Conservation (phyloP, 2,797 vertebrate species). For the Pterois miles region DNA sequence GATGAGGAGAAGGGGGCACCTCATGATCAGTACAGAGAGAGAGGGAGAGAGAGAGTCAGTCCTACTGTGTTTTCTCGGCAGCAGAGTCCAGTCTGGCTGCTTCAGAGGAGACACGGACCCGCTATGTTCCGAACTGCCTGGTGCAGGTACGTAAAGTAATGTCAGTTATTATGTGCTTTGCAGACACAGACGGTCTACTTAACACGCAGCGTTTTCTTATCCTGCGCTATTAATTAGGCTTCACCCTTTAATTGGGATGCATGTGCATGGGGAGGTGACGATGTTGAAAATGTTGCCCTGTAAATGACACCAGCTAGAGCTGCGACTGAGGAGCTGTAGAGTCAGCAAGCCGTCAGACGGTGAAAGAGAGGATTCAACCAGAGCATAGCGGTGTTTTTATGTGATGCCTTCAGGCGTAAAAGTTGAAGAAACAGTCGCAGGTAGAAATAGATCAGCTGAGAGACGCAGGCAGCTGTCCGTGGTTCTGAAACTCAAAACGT, state of each 20-base stretch:
- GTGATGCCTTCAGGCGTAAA: conserved; percentile 29
- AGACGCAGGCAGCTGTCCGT: conserved; percentile 73
- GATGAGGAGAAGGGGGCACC: conserved; percentile 91
- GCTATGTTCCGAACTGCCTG: conserved; percentile 74
- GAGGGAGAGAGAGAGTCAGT: conserved; percentile 23
- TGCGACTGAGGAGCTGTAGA: not conserved
- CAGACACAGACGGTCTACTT: not conserved
- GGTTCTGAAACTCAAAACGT: conserved; percentile 77
- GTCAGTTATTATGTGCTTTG: not conserved
- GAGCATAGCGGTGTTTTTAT: not conserved
- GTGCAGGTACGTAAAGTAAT: conserved; percentile 69
- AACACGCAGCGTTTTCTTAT: not conserved
- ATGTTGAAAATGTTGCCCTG: conserved; percentile 21
- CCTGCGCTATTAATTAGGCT: conserved; percentile 27
- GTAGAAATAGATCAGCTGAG: not conserved
- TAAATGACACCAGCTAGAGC: conserved; percentile 25
- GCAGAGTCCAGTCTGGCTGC: conserved; percentile 77
- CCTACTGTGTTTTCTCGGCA: conserved; percentile 70
- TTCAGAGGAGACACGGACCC: conserved; percentile 67
- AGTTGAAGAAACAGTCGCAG: conserved; percentile 49
- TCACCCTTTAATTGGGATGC: conserved; percentile 21
- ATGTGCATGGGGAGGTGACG: conserved; percentile 39
- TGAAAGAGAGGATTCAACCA: not conserved
- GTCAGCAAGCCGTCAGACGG: conserved; percentile 18
- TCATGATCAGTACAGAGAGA: conserved; percentile 80